These are phyloP conservation scores for Henricia sp. DNA, from an alignment of 53 echinoderm and acorn worm species.

Conservation along the genomic window DNA sequence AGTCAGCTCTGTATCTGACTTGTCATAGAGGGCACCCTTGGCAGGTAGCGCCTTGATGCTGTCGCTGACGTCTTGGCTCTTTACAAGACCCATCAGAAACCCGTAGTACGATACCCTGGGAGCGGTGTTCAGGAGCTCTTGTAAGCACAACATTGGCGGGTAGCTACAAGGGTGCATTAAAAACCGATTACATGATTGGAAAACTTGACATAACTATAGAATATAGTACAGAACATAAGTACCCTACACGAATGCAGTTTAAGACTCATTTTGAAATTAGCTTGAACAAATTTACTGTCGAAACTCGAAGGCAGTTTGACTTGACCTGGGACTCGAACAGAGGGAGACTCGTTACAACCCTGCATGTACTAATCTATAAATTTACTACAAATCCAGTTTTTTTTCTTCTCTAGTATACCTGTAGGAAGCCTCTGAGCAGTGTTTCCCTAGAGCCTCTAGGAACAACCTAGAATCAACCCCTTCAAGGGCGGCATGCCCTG, in stretches of 20 bases:
- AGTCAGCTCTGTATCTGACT: conserved; percentile 31
- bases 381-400: too few species aligned
- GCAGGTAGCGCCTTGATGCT: conserved; percentile 81
- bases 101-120: conserved; percentile 90
- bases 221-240: too few species aligned
- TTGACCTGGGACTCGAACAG: too few species aligned
- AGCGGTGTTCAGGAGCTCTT: conserved; percentile 59
- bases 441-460: conserved; percentile 77
- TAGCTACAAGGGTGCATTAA: too few species aligned
- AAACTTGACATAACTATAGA: too few species aligned
- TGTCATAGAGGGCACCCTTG: conserved; percentile 70
- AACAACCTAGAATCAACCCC: conserved; percentile 87
- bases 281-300: background rate
- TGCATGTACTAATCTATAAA: too few species aligned
- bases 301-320: too few species aligned
- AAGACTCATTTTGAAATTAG: background rate
- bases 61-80: conserved; percentile 71
- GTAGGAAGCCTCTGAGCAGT: conserved; percentile 70
- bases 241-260: too few species aligned
- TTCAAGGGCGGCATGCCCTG: conserved; percentile 65
- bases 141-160: conserved; percentile 60
- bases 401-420: too few species aligned
- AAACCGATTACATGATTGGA: too few species aligned
- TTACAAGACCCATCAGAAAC: conserved; percentile 86
- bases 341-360: too few species aligned